phyloP scores from a whole-genome alignment of 2,888 invertebrate species.

The Leucophenga montana region DNA sequence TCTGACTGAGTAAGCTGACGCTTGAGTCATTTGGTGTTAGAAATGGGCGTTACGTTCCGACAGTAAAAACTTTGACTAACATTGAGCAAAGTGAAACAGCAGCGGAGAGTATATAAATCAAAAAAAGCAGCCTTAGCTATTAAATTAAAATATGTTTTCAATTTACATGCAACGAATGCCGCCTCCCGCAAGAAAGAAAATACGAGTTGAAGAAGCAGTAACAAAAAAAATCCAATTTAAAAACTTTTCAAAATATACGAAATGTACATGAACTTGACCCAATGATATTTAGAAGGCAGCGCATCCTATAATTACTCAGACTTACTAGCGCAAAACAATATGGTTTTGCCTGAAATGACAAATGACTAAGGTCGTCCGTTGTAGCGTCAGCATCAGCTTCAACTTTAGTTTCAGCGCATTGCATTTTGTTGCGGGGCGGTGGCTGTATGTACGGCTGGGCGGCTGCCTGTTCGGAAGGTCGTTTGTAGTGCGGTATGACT shows the following conservation, averaged over 20 bases:
- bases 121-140: constrained; percentile 35
- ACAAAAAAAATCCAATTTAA: constrained; percentile 45
- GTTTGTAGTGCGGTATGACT: constrained; percentile 8
- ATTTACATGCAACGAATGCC: constrained; percentile 41
- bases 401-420: no score
- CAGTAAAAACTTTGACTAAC: constrained; percentile 44
- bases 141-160: constrained; percentile 53
- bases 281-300: constrained; percentile 57
- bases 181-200: neutral
- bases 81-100: constrained; percentile 4
- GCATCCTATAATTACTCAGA: constrained; percentile 25
- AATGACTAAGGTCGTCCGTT: constrained; percentile 61
- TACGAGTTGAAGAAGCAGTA: neutral
- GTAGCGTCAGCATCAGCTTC: constrained; percentile 35
- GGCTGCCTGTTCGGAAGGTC: constrained; percentile 29
- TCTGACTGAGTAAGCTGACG: no score
- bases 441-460: constrained; percentile 57
- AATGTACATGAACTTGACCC: constrained; percentile 59
- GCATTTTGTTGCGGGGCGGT: constrained; percentile 52
- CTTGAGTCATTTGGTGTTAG: constrained; percentile 42
- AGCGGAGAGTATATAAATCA: constrained; percentile 60
- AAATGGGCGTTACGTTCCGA: constrained; percentile 55
- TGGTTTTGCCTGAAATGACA: constrained; percentile 48
- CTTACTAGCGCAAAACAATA: constrained; percentile 5
- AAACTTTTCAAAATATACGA: constrained; percentile 53